Conservation (phyloP, 2,113 vertebrate species). For the Cyanocitta stelleri region DNA sequence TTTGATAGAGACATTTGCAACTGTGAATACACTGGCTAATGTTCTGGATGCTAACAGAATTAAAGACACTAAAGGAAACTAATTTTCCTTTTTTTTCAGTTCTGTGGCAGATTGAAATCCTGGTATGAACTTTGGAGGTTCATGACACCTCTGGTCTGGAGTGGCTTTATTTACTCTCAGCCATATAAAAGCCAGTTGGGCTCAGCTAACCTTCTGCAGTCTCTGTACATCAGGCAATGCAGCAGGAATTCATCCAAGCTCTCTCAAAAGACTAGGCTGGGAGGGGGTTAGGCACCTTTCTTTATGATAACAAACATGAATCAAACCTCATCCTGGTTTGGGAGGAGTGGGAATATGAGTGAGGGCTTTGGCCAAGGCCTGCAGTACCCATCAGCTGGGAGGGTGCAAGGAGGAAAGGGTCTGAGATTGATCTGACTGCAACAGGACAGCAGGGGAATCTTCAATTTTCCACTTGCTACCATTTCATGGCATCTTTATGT, state of each 20-base stretch:
- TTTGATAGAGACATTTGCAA: background rate
- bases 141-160: background rate
- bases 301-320: background rate
- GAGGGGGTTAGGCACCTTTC: background rate
- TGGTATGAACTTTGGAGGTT: background rate
- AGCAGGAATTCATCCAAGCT: background rate
- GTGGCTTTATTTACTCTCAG: background rate
- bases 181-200: background rate
- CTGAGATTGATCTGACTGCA: background rate
- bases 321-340: background rate
- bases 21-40: background rate
- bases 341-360: background rate
- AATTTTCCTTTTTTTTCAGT: background rate
- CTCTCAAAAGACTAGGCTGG: background rate
- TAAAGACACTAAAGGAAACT: background rate
- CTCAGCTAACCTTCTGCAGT: background rate
- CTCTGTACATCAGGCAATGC: background rate
- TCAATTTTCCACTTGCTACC: background rate
- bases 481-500: background rate
- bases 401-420: background rate
- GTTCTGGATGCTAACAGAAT: background rate
- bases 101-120: background rate
- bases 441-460: background rate
- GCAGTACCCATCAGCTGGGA: background rate
- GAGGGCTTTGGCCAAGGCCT: background rate